A percentile compares a stretch with the other conserved stretches of the same genome.
Evolutionary conservation across 2,797 vertebrate species (phyloP).

Genomic region (Cryptoblepharus egeriae): DNA sequence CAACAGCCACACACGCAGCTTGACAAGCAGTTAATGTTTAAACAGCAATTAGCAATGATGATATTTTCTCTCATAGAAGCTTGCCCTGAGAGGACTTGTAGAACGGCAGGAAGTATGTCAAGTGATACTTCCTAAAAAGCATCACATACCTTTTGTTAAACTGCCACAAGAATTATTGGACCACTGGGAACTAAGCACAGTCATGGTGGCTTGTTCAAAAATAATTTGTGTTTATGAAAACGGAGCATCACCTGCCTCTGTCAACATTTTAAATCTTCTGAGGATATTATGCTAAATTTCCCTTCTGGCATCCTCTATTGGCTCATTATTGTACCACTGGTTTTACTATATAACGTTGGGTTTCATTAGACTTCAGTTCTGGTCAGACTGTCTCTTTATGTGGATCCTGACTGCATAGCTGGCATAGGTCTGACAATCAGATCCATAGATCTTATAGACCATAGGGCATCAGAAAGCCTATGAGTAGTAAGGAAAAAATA

Average conservation of each 20-base stretch:
- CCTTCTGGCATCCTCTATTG: not conserved
- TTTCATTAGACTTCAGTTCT: not conserved
- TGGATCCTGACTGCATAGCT: no score
- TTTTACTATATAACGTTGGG: not conserved
- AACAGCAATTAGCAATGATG: slow-evolving; percentile 11
- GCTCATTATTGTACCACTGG: not conserved
- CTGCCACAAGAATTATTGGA: not conserved
- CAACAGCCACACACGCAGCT: not conserved
- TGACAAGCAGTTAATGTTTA: not conserved
- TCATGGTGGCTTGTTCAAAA: not conserved
- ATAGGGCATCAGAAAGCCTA: no score
- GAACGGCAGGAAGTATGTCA: not conserved
- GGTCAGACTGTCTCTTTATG: no score
- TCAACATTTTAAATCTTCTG: not conserved
- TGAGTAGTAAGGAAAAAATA: no score
- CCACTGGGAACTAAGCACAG: not conserved
- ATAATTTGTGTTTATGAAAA: not conserved
- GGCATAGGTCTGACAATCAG: no score
- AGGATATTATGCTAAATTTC: not conserved
- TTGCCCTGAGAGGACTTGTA: not conserved
- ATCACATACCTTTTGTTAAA: not conserved
- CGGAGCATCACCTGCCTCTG: not conserved
- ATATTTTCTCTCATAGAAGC: not conserved
- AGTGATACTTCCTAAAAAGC: not conserved
- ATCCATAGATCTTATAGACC: no score